phyloP scores from a whole-genome alignment of 2,113 vertebrate genomes.

The Cinclus mexicanus region DNA sequence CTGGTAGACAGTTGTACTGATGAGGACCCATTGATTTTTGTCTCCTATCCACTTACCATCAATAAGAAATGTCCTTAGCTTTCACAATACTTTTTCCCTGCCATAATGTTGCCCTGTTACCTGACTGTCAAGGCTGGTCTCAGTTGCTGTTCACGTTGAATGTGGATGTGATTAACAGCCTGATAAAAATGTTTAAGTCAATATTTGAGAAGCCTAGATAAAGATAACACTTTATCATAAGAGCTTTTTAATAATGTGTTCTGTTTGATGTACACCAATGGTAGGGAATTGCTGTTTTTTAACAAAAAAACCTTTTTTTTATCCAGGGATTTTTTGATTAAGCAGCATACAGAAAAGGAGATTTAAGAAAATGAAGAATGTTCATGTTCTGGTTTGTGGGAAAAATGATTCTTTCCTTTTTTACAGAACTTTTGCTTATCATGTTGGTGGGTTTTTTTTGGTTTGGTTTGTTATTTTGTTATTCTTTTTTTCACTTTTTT shows the following conservation, averaged over 20 bases:
- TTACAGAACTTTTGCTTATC: background rate
- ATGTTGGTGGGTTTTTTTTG: background rate
- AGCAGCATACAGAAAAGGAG: background rate
- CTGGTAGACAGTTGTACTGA: background rate
- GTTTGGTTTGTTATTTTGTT: background rate
- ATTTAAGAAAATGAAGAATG: background rate
- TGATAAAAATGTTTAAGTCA: constrained; percentile 50
- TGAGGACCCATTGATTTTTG: constrained; percentile 49
- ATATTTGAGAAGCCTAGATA: background rate
- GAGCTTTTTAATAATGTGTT: constrained; percentile 13
- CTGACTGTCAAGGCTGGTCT: background rate
- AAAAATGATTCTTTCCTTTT: background rate
- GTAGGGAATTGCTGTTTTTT: background rate
- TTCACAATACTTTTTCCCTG: constrained; percentile 8
- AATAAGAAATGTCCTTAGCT: constrained; percentile 20
- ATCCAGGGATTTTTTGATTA: background rate
- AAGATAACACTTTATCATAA: background rate
- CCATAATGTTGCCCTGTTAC: background rate
- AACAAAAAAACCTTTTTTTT: background rate
- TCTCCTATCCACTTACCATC: background rate
- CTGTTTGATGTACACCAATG: background rate
- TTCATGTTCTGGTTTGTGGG: background rate
- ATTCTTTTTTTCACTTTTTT: background rate
- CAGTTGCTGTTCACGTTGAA: background rate
- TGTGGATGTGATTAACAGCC: constrained; percentile 14